Evolutionary conservation across 2,888 invertebrate genomes (phyloP), one percentile per base, ranked within the genome.

Genomic region (Dicyrtoma fusca): DNA sequence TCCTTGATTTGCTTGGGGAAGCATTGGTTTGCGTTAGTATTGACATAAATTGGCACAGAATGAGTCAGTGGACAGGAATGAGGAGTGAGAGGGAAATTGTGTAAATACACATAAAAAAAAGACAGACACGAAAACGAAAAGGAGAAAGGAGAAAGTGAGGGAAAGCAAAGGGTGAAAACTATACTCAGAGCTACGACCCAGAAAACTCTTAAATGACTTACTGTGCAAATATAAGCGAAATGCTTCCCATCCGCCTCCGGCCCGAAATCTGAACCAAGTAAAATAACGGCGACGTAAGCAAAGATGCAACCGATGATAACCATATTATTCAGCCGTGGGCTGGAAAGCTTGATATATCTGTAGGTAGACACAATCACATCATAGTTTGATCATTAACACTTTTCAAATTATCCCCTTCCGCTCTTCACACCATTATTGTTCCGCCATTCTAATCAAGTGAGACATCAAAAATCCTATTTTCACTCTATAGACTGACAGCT

Each of bases 281-380:
- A 86, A 25, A 94, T 91, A 55, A 95, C 94, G 0, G 94, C 92
- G 1, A 90, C 87, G 85, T 95, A 95, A n/a, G 95, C 94, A 80
- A 94, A 85, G 80, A 93, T 91, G 83, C 95, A 95, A 17, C 95
- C 95, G 47, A 93, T 89, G 49, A 94, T 90, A 0, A 94, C 94
- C 85, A 95, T 92, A 85, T 95, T 95, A 86, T 95, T 95, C 72
- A 96, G 86, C 76, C 92, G 90, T 0, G 95, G 95, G 81, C 95
- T 95, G 23, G 95, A 95, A 76, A 95, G 87, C 84, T 96, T 95
- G 83, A 95, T 94, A 77, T 92, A 92, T 84, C 94, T 92, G 86
- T 75, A 82, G 74, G 73, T 68, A 77, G 45, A 34, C n/a, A 69
- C 1, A 34, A 14, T 19, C 34, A 69, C 17, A 61, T 59, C 45